Evolutionary conservation across 2,797 vertebrate species (phyloP).

Genomic region (Hydrocynus forskahlii): DNA sequence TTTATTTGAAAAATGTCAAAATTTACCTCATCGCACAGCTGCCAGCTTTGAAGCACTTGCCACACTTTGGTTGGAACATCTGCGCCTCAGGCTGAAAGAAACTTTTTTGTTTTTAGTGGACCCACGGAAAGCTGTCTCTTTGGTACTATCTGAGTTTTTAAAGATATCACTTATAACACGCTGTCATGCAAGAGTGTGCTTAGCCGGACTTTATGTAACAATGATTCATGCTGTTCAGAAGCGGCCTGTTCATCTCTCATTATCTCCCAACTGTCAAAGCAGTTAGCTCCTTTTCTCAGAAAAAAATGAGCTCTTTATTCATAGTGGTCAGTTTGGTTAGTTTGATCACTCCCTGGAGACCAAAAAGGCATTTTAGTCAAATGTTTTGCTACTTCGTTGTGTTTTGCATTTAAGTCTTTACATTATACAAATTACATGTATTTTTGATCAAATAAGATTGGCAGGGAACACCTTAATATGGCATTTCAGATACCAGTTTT

Average conservation of each 20-base stretch:
- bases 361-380: not conserved
- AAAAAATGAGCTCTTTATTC: not conserved
- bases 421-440: no score
- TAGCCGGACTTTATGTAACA: not conserved
- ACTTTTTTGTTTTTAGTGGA: not conserved
- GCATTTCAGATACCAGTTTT: no score
- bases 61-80: not conserved
- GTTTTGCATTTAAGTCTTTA: no score
- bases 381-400: no score
- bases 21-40: not conserved
- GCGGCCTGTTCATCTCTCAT: not conserved
- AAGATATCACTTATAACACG: not conserved
- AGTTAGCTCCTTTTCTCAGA: not conserved
- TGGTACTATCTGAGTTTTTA: not conserved
- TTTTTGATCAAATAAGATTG: no score
- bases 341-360: not conserved
- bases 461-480: no score
- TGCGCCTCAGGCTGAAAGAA: not conserved
- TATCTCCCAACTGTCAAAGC: not conserved
- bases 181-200: not conserved
- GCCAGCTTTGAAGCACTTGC: not conserved
- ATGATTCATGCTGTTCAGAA: not conserved
- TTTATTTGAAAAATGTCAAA: conserved; percentile 4
- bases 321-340: not conserved
- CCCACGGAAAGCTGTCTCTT: not conserved